Conservation (phyloP, 1,140 invertebrate genomes). For the Mamestra configurata region DNA sequence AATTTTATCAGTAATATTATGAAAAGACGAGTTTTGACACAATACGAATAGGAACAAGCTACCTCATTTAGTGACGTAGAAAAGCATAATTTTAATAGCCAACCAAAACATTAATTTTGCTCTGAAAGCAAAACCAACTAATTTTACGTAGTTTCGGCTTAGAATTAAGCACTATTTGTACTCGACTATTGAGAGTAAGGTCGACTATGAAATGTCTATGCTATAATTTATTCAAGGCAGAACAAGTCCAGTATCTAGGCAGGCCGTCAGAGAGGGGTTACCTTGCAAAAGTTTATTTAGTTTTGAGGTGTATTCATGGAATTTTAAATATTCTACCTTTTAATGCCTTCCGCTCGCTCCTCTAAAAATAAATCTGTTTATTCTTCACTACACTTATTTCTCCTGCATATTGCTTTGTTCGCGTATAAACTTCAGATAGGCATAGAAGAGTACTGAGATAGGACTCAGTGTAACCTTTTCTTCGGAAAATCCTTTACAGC, state of each 20-base stretch:
- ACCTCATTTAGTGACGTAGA: neutral
- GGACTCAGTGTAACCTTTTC: too few relatives aligned
- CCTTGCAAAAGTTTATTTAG: conserved; percentile 2
- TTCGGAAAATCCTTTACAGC: neutral
- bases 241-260: conserved; percentile 2
- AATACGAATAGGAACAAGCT: neutral
- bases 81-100: conserved; percentile 4
- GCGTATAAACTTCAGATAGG: too few relatives aligned
- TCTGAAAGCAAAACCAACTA: conserved; percentile 2
- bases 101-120: conserved; percentile 5
- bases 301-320: neutral
- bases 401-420: too few relatives aligned
- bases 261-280: conserved; percentile 5
- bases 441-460: too few relatives aligned
- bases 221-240: conserved; percentile 31
- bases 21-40: conserved; percentile 23
- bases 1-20: neutral
- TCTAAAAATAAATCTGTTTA: neutral
- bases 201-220: conserved; percentile 10
- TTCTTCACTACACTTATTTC: too few relatives aligned
- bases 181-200: conserved; percentile 7
- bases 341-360: neutral
- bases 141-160: neutral
- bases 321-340: neutral
- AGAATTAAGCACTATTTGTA: conserved; percentile 19